phyloP scores from a whole-genome alignment of 2,797 vertebrate genomes.

The Cynopterus sphinx region DNA sequence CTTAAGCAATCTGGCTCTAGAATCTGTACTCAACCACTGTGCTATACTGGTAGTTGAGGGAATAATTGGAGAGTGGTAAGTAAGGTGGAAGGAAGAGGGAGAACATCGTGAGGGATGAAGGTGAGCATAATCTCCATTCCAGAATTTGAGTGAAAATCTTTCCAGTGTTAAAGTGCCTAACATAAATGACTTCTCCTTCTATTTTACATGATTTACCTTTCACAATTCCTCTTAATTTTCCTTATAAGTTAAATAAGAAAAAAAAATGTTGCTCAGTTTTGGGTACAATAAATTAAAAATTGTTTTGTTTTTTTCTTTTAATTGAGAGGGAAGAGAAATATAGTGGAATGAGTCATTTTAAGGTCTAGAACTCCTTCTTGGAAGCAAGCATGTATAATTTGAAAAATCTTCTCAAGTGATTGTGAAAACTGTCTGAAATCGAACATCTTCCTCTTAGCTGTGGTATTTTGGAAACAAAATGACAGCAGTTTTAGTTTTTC shows the following conservation, averaged over 20 bases:
- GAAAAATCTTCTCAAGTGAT: neutral
- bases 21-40: neutral
- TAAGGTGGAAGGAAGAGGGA: neutral
- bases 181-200: neutral
- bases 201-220: conserved; percentile 22
- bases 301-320: neutral
- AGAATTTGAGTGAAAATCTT: conserved; percentile 12
- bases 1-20: neutral
- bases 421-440: conserved; percentile 20
- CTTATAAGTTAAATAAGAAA: neutral
- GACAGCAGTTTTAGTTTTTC: conserved; percentile 30
- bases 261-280: neutral
- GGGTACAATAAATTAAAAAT: neutral
- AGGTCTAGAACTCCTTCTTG: conserved; percentile 25
- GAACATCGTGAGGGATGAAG: neutral
- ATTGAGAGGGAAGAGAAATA: neutral
- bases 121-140: neutral
- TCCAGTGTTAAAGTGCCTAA: neutral
- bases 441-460: neutral
- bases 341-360: neutral
- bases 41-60: neutral
- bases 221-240: conserved; percentile 14
- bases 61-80: neutral
- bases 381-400: neutral
- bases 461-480: neutral